Evolutionary conservation across 1,140 invertebrate genomes (phyloP), one percentile per base, ranked within the genome.

Genomic region (Linepithema humile): DNA sequence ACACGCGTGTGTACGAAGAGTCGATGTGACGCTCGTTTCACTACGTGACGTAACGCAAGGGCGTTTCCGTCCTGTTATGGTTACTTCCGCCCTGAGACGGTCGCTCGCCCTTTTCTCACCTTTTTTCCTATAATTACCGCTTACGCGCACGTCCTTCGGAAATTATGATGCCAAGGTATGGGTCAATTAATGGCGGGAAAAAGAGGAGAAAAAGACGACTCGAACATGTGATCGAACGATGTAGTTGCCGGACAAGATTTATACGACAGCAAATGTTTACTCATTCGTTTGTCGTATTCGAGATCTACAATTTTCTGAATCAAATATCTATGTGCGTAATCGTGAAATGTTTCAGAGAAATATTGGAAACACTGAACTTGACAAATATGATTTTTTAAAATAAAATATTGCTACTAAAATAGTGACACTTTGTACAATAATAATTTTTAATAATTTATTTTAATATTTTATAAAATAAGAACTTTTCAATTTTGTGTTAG

Each of bases 31-130:
- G 50, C 57, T 84, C 82, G 72, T 72, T 75, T 48, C 59, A 40
- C 60, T 69, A 23, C 23, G 72, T 82, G 84, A 89, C 85, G 85
- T 86, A 89, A 90, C 80, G 85, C 82, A 85, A 86, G 82, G 85
- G 84, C 83, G 74, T 89, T 90, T 90, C 89, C 89, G 87, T 84
- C 72, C 67, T 60, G 38, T 57, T 83, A 77, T 60, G 73, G 67
- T 74, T 78, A 80, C 75, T 88, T 88, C 85, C 87, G 83, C 45
- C 84, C 59, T 50, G 48, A 69, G 64, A 53, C 64, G 64, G 32
- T 55, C 48, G 72, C 82, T 77, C 55, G 45, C 32, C 29, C 57
- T 82, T 78, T 75, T 65, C 59, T 64, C 43, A 53, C 29, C 48
- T 62, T 43, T 75, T 20, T 65, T 40, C 50, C 38, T 72, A 55